These are phyloP conservation scores for Typhlomys cinereus DNA, from an alignment of 2,113 vertebrate genomes.

Conservation along the genomic window DNA sequence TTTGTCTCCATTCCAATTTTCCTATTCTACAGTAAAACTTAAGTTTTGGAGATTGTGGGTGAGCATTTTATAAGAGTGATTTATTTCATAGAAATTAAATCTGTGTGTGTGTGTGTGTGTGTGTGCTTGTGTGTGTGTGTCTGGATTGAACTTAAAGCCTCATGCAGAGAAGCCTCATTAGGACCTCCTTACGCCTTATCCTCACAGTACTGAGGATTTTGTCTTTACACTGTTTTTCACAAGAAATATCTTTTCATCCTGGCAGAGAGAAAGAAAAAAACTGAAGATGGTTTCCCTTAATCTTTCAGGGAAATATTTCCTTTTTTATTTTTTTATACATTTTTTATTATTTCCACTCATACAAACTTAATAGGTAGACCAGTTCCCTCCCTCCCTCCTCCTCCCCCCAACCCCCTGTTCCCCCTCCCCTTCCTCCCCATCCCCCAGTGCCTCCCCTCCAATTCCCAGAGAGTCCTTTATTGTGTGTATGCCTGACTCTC, in stretches of 20 bases:
- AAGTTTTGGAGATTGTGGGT: background rate
- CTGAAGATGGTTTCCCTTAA: background rate
- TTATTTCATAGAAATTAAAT: background rate
- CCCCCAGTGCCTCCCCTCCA: too few relatives aligned
- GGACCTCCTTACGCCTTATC: background rate
- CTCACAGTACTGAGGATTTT: background rate
- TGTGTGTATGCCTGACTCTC: too few relatives aligned
- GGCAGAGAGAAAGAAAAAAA: background rate
- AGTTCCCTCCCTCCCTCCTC: too few relatives aligned
- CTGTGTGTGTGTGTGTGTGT: too few relatives aligned
- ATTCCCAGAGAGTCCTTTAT: too few relatives aligned
- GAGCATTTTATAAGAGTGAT: background rate
- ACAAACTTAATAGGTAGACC: too few relatives aligned
- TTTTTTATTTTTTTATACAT: too few relatives aligned
- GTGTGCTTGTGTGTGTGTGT: too few relatives aligned
- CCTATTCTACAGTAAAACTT: conserved; percentile 19
- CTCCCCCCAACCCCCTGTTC: too few relatives aligned
- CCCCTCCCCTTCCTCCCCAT: too few relatives aligned
- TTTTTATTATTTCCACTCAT: too few relatives aligned
- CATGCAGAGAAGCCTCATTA: background rate
- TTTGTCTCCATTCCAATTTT: background rate
- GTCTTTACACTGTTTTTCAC: background rate
- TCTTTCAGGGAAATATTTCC: conserved; percentile 17
- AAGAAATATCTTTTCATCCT: background rate
- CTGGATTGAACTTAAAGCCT: too few relatives aligned